Base-by-base conservation (phyloP, 53 echinoderm and acorn worm species). In the Holothuria scabra region DNA sequence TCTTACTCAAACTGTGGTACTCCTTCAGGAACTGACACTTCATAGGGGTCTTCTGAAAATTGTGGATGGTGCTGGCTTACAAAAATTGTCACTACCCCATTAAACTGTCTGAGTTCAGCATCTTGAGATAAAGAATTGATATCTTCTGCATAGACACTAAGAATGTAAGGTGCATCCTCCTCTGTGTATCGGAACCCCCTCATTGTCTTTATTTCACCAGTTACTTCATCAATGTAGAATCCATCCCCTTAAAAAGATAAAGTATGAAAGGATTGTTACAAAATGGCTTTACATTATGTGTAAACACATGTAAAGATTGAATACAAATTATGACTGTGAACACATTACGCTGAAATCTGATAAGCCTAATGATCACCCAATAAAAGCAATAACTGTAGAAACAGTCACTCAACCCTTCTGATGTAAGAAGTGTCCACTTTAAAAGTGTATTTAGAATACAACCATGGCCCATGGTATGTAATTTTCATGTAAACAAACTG, bases 51-150 rank as follows among this genome's bases (percentile, higher is more conserved):
- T 82, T 89, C 56, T 35, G 87, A 79, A 83, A 97, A 97, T 80
- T 97, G 99, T 5, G 99, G 99, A 11, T 94, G 99, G 59, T 94
- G 89, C 0, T 67, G 86, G 44, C 90, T 92, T 0, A 88, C 94
- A 60, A 84, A 92, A 61, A 97, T 82, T 16, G 60, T 59, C 28
- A 97, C 89, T 19, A 84, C 78, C 2, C 84, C 90, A 6, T 32
- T 79, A 3, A 84, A 83, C 13, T 25, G 46, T 56, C 88, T 92
- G 7, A 55, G 49, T 29, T n/a, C 75, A 14, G 32, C 32, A 64
- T 59, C 76, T 2, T 88, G 81, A 2, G 83, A 52, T 9, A 66
- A 61, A 16, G 90, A 87, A 28, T 80, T 87, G 28, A 55, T 63
- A 60, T 91, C 91, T 72, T 86, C 46, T 3, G 90, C 93, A 66